These are phyloP conservation scores for Thecocarcelia acutangulata DNA, from an alignment of 2,888 invertebrate genomes.

Conservation along the genomic window DNA sequence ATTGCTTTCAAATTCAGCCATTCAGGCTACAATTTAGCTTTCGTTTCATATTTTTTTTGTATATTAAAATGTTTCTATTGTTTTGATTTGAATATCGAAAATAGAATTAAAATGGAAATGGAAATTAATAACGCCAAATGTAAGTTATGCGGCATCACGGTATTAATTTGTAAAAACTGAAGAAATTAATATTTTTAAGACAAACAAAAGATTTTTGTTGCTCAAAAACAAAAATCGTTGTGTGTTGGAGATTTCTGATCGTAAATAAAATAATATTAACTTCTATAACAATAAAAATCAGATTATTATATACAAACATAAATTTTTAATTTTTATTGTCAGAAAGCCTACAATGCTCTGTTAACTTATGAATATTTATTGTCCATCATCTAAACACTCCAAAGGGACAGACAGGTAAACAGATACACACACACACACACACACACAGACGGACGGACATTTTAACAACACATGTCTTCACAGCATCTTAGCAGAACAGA, in stretches of 20 bases:
- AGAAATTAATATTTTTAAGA: constrained; percentile 32
- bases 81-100: constrained; percentile 11
- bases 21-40: too few relatives aligned
- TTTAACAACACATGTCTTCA: constrained; percentile 5
- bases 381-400: constrained; percentile 27
- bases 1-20: too few relatives aligned
- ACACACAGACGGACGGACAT: constrained; percentile 1
- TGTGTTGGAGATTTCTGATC: constrained; percentile 34
- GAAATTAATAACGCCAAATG: constrained; percentile 42
- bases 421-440: background rate
- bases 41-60: background rate
- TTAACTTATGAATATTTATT: constrained; percentile 48
- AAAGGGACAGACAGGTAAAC: constrained; percentile 37
- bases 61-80: background rate
- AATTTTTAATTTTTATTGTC: constrained; percentile 49
- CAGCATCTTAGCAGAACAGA: background rate
- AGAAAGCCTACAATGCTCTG: constrained; percentile 25
- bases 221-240: constrained; percentile 22
- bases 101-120: constrained; percentile 5
- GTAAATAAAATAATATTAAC: constrained; percentile 54
- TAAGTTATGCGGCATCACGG: constrained; percentile 27
- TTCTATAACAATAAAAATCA: constrained; percentile 51
- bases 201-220: constrained; percentile 36
- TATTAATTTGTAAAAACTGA: constrained; percentile 49
- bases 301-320: constrained; percentile 11